A percentile compares a stretch with the other conserved stretches of the same genome.
These are phyloP conservation scores for Gari tellinella DNA, from an alignment of 2,888 invertebrate genomes.

Conservation along the genomic window DNA sequence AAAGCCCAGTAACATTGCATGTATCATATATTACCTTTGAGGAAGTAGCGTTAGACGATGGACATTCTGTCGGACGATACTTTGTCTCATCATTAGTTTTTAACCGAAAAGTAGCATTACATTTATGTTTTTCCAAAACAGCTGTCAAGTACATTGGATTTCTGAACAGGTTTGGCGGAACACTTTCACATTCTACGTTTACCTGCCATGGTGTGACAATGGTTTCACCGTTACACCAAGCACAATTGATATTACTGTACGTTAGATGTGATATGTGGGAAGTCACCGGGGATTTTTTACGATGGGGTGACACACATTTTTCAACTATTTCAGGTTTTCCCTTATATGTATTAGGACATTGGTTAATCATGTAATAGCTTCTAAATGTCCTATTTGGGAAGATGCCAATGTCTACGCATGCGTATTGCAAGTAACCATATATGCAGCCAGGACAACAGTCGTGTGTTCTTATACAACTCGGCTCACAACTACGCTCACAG, in stretches of 20 bases:
- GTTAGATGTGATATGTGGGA: not conserved
- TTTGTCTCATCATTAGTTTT: no score
- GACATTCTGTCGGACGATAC: no score
- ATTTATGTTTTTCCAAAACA: no score
- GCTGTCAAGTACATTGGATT: not conserved
- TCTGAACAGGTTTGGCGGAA: not conserved
- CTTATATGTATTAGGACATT: not conserved
- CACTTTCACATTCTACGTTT: not conserved
- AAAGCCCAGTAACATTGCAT: conserved; percentile 46
- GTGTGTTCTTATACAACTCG: not conserved
- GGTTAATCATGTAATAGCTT: not conserved
- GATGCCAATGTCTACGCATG: conserved; percentile 5
- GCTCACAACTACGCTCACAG: not conserved
- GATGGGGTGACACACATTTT: not conserved
- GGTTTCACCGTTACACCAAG: not conserved
- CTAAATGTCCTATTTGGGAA: not conserved
- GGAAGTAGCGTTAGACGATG: no score
- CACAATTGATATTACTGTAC: conserved; percentile 6
- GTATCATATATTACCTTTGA: not conserved
- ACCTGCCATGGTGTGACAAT: not conserved
- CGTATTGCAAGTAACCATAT: not conserved
- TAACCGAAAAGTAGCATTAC: no score
- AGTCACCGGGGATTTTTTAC: not conserved
- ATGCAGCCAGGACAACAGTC: conserved; percentile 1
- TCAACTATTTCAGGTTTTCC: not conserved